Conservation (phyloP, 1,140 invertebrate species). For the Trichoplusia ni region DNA sequence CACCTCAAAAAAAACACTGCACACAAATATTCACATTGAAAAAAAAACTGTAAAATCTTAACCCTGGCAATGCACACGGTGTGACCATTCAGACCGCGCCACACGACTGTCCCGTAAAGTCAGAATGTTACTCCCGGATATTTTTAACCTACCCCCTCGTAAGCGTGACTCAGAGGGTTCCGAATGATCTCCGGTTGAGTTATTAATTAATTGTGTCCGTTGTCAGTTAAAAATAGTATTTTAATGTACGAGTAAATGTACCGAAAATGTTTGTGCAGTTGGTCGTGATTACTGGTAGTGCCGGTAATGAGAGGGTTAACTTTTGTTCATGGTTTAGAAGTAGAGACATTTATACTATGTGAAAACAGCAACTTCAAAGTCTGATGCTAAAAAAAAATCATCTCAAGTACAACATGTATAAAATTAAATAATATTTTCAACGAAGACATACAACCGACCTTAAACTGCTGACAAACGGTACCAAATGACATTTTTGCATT, state of each 20-base stretch:
- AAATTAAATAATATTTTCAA: no score
- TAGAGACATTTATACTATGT: no score
- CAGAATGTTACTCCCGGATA: conserved; percentile 48
- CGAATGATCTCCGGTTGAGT: conserved; percentile 22
- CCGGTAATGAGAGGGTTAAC: background rate
- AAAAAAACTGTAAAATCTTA: background rate
- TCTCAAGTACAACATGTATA: no score
- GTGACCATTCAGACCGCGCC: conserved; percentile 14
- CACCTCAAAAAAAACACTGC: background rate
- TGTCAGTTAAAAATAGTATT: conserved; percentile 24
- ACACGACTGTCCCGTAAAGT: conserved; percentile 43
- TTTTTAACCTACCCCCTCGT: conserved; percentile 69
- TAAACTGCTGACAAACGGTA: no score
- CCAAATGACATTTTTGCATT: no score
- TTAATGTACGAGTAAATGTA: background rate
- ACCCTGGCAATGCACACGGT: background rate
- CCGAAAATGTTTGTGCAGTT: background rate
- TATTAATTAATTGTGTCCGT: conserved; percentile 32
- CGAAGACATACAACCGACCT: no score
- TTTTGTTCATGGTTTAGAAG: no score
- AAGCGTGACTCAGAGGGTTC: conserved; percentile 45
- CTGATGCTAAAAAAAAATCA: no score
- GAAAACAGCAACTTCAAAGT: no score
- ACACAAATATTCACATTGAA: background rate
- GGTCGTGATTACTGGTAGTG: background rate